Conservation (phyloP, 2,888 invertebrate genomes). For the Isoperla grammatica region DNA sequence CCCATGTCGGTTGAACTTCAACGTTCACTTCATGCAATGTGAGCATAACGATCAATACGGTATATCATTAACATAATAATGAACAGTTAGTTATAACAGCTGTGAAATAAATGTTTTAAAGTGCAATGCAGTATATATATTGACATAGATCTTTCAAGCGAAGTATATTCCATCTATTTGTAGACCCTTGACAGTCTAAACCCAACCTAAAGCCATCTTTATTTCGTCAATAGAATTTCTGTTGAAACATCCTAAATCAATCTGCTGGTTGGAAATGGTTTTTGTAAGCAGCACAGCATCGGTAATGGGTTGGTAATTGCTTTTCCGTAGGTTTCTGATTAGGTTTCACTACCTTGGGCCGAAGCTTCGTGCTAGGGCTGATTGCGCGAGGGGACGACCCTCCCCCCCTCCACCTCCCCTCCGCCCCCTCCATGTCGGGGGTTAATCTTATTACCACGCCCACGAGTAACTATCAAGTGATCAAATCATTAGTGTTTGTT, state of each 20-base stretch:
- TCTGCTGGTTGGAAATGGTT: not conserved
- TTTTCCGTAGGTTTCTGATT: constrained; percentile 25
- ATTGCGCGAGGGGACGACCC: not conserved
- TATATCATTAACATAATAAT: no score
- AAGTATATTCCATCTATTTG: no score
- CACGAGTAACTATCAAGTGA: not conserved
- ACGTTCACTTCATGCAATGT: no score
- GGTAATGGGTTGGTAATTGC: constrained; percentile 30
- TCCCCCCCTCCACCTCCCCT: not conserved
- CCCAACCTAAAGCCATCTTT: no score
- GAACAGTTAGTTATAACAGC: no score
- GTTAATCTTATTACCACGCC: constrained; percentile 13
- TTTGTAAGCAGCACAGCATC: constrained; percentile 6
- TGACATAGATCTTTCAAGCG: no score
- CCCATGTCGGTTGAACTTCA: no score
- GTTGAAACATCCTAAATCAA: not conserved
- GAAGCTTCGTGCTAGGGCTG: not conserved
- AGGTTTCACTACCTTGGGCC: constrained; percentile 39
- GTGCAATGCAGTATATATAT: no score
- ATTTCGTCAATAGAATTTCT: no score
- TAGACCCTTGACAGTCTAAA: no score
- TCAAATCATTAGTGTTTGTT: not conserved
- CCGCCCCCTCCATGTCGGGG: not conserved
- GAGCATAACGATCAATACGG: no score
- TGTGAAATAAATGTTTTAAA: no score